Base-by-base conservation (phyloP, 23 tunicate genomes). In the Trididemnum nubilum region DNA sequence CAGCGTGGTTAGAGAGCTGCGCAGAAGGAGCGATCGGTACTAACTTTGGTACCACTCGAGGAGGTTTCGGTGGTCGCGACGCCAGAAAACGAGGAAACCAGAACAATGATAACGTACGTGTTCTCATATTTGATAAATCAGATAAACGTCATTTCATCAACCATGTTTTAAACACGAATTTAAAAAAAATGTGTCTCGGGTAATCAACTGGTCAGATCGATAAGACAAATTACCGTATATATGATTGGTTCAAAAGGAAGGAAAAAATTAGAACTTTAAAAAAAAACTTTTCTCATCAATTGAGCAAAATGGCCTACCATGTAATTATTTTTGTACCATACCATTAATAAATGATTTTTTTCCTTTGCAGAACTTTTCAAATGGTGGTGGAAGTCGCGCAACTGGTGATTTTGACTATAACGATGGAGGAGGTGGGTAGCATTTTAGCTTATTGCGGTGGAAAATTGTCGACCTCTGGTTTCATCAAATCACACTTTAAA, bases 11-110 rank as follows among this genome's bases (percentile, higher is more conserved):
- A 49, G 97, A 85, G 38, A 81, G 74, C 33, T 91, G 90, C 75
- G 97, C 97, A 3, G 84, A 84, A 65, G 49, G 74, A 15, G 97
- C 97, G 0, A 89, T 91, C 21, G 97, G 90, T 21, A 73, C 97
- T 0, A 75, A 81, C 34, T 85, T 84, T 79, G 90, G 90, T 1
- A 59, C 76, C 15, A 82, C 81, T 25, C 54, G 88, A 19, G 90
- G 97, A 26, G 79, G 80, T 5, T 91, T 91, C 65, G 97, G 97
- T 36, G 90, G 91, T 29, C 85, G 90, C 22, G 97, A 91, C 33
- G 39, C 89, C 81, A 67, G 97, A 65, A 78, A 37, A 18, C 37
- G 64, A 15, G 94, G 94, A 1, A 44, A 15, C 9, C 9, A 44
- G 54, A 15, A 54, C 15, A 15, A 15, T 44, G 54, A 15, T 44